phyloP scores from a whole-genome alignment of 2,113 vertebrate genomes.

The Myodes glareolus region DNA sequence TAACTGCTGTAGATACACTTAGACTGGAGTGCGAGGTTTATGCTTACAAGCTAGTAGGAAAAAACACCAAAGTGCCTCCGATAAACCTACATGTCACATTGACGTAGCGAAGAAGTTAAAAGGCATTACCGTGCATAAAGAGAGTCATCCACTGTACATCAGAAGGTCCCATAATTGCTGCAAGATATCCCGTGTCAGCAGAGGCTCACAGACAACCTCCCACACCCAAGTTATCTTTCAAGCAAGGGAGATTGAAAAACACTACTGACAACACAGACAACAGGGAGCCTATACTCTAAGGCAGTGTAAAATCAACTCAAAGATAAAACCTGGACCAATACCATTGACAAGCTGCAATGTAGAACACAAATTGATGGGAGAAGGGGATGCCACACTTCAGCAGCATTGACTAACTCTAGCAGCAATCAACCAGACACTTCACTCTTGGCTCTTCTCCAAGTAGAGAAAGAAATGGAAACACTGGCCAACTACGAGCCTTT shows the following conservation, averaged over 20 bases:
- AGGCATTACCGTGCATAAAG: background rate
- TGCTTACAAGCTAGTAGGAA: constrained; percentile 21
- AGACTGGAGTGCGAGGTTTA: constrained; percentile 37
- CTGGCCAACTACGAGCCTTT: background rate
- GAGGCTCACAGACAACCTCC: background rate
- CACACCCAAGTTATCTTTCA: background rate
- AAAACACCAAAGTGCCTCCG: background rate
- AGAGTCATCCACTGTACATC: background rate
- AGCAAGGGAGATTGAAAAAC: background rate
- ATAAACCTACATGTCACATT: constrained; percentile 31
- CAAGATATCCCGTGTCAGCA: background rate
- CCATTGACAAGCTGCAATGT: constrained; percentile 42
- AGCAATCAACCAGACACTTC: constrained; percentile 54
- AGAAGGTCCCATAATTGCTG: background rate
- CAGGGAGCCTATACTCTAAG: background rate
- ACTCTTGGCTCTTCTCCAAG: background rate
- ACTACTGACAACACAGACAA: background rate
- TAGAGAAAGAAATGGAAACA: constrained; percentile 41
- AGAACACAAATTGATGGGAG: constrained; percentile 67
- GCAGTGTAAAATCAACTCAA: background rate
- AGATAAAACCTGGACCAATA: background rate
- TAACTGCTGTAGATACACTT: background rate
- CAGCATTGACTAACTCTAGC: background rate
- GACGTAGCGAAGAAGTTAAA: background rate
- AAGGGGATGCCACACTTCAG: constrained; percentile 56